Evolutionary conservation across 30 jellyfish, hydroid and myxozoan species (phyloP).

Genomic region (Catostylus mosaicus): DNA sequence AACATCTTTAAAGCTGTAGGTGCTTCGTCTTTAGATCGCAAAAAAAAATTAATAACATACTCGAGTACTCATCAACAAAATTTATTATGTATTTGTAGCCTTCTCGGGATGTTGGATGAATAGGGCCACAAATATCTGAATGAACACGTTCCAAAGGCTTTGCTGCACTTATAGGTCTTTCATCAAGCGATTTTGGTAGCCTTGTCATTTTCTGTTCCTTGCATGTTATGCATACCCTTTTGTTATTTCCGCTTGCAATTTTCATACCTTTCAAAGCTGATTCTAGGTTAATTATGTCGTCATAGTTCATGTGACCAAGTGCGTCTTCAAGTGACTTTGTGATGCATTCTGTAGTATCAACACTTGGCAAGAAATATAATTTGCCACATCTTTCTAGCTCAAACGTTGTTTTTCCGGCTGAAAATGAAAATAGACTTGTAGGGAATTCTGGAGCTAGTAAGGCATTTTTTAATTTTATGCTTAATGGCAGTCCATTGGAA

Average conservation of each 20-base stretch:
- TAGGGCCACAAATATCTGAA: neutral
- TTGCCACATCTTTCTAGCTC: neutral
- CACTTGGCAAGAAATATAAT: neutral
- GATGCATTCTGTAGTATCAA: slow-evolving; percentile 23
- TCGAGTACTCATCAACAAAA: slow-evolving; percentile 48
- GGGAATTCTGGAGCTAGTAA: slow-evolving; percentile 54
- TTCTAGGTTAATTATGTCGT: slow-evolving; percentile 29
- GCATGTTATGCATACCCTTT: slow-evolving; percentile 40
- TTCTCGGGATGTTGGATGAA: slow-evolving; percentile 7
- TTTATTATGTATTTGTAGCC: slow-evolving; percentile 52
- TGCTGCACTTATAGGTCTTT: slow-evolving; percentile 28
- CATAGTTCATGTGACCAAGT: slow-evolving; percentile 54
- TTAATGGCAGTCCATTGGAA: neutral
- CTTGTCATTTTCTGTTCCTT: slow-evolving; percentile 53
- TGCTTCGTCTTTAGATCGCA: slow-evolving; percentile 25
- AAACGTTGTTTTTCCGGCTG: neutral
- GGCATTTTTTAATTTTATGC: neutral
- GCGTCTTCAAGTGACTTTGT: slow-evolving; percentile 30
- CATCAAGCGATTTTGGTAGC: slow-evolving; percentile 48
- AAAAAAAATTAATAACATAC: slow-evolving; percentile 27
- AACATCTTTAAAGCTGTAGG: neutral
- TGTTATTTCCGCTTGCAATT: slow-evolving; percentile 22
- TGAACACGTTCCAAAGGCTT: slow-evolving; percentile 13
- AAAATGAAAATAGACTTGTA: slow-evolving; percentile 35
- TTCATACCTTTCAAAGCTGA: slow-evolving; percentile 54